A percentile compares a stretch with the other conserved stretches of the same genome.
phyloP scores from a whole-genome alignment of 2,888 invertebrate genomes.

The Galeruca laticollis region DNA sequence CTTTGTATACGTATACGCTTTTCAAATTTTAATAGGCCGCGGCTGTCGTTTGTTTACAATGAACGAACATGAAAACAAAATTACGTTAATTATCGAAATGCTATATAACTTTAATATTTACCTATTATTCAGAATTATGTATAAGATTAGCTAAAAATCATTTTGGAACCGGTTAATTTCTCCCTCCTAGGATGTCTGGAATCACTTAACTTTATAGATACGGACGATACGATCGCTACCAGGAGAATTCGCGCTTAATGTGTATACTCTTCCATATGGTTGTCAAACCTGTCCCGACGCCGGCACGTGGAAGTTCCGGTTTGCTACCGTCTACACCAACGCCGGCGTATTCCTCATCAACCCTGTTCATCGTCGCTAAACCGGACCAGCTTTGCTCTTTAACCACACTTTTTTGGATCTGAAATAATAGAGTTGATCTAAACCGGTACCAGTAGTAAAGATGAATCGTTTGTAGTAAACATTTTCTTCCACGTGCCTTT shows the following conservation, averaged over 20 bases:
- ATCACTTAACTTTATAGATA: background rate
- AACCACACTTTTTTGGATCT: conserved; percentile 52
- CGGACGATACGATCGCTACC: conserved; percentile 20
- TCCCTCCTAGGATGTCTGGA: conserved; percentile 52
- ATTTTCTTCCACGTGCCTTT: conserved; percentile 46
- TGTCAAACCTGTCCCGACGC: conserved; percentile 61
- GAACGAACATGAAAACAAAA: background rate
- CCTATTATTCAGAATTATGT: background rate
- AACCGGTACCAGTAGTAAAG: conserved; percentile 60
- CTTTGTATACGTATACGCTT: conserved; percentile 41
- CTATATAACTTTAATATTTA: background rate
- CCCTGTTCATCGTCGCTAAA: conserved; percentile 42
- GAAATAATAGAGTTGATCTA: conserved; percentile 58
- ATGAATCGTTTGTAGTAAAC: conserved; percentile 53
- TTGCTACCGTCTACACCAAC: conserved; percentile 51
- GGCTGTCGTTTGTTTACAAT: conserved; percentile 12
- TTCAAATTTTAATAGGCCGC: conserved; percentile 37
- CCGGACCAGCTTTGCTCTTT: conserved; percentile 45
- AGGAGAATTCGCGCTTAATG: conserved; percentile 40
- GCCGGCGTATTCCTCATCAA: conserved; percentile 34
- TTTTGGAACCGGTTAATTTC: conserved; percentile 54
- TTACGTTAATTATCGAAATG: background rate
- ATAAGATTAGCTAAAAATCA: conserved; percentile 50
- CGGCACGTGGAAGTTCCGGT: conserved; percentile 61
- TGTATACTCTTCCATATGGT: conserved; percentile 55